Conservation (phyloP, 2,797 vertebrate species). For the Margarornis squamiger region DNA sequence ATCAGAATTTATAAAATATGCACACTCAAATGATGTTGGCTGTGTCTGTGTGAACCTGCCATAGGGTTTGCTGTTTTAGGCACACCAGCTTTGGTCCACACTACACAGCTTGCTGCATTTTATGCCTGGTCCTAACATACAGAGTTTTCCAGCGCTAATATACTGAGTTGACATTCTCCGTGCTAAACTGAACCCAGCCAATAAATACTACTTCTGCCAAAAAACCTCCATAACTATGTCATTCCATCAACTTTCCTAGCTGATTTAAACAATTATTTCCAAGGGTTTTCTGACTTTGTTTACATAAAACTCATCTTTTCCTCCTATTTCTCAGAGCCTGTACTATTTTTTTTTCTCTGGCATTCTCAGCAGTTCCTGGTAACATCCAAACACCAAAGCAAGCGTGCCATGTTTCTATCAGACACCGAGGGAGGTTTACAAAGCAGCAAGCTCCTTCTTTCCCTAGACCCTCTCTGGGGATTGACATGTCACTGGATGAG, state of each 20-base stretch:
- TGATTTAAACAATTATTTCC: not conserved
- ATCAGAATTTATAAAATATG: not conserved
- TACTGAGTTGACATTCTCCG: not conserved
- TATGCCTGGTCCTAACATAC: not conserved
- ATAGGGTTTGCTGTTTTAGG: not conserved
- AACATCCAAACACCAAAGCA: not conserved
- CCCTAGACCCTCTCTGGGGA: not conserved
- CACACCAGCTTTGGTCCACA: not conserved
- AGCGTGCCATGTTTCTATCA: not conserved
- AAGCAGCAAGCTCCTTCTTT: not conserved
- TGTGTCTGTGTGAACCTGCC: not conserved
- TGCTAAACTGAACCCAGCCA: conserved; percentile 1
- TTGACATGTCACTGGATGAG: not conserved
- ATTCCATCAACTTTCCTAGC: conserved; percentile 14
- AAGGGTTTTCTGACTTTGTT: conserved; percentile 9
- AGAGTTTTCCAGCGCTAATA: not conserved
- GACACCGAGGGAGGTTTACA: not conserved
- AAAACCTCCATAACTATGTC: not conserved
- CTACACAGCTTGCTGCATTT: conserved; percentile 17
- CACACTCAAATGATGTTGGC: not conserved
- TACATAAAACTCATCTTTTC: not conserved
- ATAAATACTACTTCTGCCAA: conserved; percentile 27
- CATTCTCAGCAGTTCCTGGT: not conserved
- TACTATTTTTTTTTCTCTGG: not conserved
- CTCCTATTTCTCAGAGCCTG: not conserved